phyloP scores from a whole-genome alignment of 2,113 vertebrate genomes.

The Cricetomys ansorgei region DNA sequence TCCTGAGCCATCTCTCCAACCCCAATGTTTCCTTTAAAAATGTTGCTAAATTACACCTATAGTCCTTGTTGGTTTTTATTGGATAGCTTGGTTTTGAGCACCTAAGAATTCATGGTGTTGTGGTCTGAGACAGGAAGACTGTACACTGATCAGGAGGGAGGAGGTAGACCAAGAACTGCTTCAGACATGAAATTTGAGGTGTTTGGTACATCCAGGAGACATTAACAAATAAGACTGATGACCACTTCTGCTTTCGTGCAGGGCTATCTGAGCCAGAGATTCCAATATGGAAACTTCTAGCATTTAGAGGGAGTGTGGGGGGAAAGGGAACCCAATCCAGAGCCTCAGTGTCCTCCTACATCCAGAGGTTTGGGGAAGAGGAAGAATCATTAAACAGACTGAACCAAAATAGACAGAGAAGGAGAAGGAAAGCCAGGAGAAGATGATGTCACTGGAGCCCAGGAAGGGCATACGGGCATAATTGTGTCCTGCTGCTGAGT shows the following conservation, averaged over 20 bases:
- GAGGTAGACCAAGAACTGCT: not conserved
- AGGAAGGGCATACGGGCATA: not conserved
- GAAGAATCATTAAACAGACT: slow-evolving; percentile 3
- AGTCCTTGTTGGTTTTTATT: not conserved
- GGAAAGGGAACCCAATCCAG: not conserved
- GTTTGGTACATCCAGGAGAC: not conserved
- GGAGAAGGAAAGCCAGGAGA: slow-evolving; percentile 4
- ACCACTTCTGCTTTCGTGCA: not conserved
- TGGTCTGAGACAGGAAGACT: not conserved
- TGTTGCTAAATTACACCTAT: not conserved
- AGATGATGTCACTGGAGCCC: not conserved
- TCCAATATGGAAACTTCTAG: not conserved
- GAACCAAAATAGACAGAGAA: slow-evolving; percentile 10
- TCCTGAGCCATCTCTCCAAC: not conserved
- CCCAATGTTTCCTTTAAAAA: not conserved
- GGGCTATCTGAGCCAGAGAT: not conserved
- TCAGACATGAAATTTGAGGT: not conserved
- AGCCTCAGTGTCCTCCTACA: not conserved
- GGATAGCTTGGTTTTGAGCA: not conserved
- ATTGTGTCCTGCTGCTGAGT: not conserved
- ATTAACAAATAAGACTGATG: not conserved
- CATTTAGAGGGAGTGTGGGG: not conserved
- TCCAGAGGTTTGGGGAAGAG: slow-evolving; percentile 26
- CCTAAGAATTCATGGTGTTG: not conserved
- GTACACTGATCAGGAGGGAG: not conserved